Evolutionary conservation across 2,888 invertebrate genomes (phyloP), one percentile per base, ranked within the genome.

Genomic region (Ophioninae sp.): DNA sequence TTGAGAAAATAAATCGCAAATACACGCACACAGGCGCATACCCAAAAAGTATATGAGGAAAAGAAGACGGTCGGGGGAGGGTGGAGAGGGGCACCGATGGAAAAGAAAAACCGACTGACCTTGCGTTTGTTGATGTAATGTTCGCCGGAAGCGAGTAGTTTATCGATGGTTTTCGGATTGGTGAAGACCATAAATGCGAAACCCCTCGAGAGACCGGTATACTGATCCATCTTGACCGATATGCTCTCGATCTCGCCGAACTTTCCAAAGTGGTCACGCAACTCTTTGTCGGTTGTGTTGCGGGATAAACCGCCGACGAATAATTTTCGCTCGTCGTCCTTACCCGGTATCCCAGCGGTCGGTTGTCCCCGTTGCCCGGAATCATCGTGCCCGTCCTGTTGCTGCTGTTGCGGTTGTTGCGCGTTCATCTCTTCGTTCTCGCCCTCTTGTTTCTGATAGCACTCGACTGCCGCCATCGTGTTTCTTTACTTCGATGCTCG

Each of bases 151-250:
- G 93, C 93, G 37, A 94, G 90, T 6, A 94, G 91, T 90, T 94
- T 92, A 92, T 95, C 94, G 85, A 95, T 94, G 85, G 94, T 93
- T 79, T 94, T 94, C 74, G 94, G 92, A 86, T 94, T 93, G 83
- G 93, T 93, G 90, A 95, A 95, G 72, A 95, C 94, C 89, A 95
- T 94, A 91, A 95, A 95, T 65, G 95, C 95, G 91, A 95, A 95
- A 67, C 95, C 95, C 88, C 95, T 93, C 56, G 95, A 95, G 85
- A 95, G 92, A 73, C 95, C 95, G 78, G 95, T 95, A 86, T 94
- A 94, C 37, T 94, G 94, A 90, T 95, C 95, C 89, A 94, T 94
- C 92, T 95, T 95, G 81, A 95, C 93, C 85, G 94, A 94, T 87
- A 95, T 94, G 89, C 95, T 95, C 86, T 94, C 94, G 84, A 95